Evolutionary conservation across 30 jellyfish, hydroid and myxozoan genomes (phyloP), one percentile per base, ranked within the genome.

Genomic region (Haliclystus octoradiatus): DNA sequence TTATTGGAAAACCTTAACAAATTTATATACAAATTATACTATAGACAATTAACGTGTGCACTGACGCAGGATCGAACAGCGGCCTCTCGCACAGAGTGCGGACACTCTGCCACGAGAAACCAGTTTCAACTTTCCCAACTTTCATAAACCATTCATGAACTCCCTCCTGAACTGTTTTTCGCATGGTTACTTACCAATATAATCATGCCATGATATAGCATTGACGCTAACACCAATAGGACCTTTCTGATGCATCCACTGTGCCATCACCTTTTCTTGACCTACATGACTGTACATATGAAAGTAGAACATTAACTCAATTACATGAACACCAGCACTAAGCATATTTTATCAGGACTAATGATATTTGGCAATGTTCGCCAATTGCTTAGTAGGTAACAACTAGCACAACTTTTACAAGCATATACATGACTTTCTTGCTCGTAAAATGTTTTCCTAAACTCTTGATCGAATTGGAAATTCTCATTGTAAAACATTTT

Each of bases 181-280:
- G 71, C 5, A 32, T n/a, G 13, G 1, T 22, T 60, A 0, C 1
- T 28, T 22, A 84, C 95, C 70, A 12, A 73, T 62, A 61, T 84
- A 84, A 65, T 84, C 95, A 34, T 72, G 95, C 95, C 95, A 84
- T 2, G 49, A 57, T 30, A 84, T 66, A 23, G 95, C 83, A 57
- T 84, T 62, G 23, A 84, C 95, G 65, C 76, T 84, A 74, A 84
- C 89, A 63, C 77, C 93, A 12, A 77, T 68, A 14, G 95, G 95
- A 25, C 95, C 95, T 63, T 80, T 84, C 68, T 84, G 95, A n/a
- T 84, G 78, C 70, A 84, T 49, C 22, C 70, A 73, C 25, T 31
- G n/a, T 50, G 67, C 74, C 95, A 84, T 76, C 34, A 40, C 51
- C 26, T 77, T 68, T 57, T 84, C 95, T 1, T 52, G 23, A 15